Percentiles rank a stretch among this genome's conserved stretches.
These are phyloP conservation scores for Quiscalus mexicanus DNA, from an alignment of 2,113 vertebrate species.

Conservation along the genomic window DNA sequence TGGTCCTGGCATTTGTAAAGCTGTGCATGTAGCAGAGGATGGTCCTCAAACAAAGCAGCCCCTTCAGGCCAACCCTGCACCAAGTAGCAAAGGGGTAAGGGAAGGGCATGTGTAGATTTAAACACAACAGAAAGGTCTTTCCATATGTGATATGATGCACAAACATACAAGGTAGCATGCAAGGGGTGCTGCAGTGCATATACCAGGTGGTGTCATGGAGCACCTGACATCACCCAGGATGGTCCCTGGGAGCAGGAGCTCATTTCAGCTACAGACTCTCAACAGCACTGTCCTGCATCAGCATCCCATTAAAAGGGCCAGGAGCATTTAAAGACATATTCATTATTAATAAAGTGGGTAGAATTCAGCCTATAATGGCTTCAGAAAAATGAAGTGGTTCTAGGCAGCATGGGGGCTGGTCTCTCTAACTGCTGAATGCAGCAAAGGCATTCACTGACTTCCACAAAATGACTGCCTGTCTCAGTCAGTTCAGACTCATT, in stretches of 20 bases:
- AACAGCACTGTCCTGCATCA: background rate
- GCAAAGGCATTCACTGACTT: background rate
- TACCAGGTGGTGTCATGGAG: accelerated
- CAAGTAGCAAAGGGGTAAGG: background rate
- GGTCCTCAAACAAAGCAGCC: background rate
- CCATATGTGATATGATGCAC: accelerated
- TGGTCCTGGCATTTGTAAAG: background rate
- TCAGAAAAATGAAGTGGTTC: background rate
- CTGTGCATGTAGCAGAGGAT: background rate
- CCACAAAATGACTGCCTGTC: background rate
- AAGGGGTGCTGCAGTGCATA: background rate
- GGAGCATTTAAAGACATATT: background rate
- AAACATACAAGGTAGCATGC: background rate
- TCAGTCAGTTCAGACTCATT: background rate
- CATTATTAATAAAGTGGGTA: background rate
- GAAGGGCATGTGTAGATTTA: background rate
- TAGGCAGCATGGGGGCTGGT: background rate
- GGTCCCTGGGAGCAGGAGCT: background rate
- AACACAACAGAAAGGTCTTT: background rate
- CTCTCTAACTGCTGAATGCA: background rate
- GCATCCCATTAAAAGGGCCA: background rate
- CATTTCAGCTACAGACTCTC: background rate
- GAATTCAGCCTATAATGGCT: background rate
- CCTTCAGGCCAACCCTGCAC: background rate
- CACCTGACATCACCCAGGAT: background rate